Evolutionary conservation across 2,113 vertebrate species (phyloP).

Genomic region (Sinocyclocheilus anophthalmus): DNA sequence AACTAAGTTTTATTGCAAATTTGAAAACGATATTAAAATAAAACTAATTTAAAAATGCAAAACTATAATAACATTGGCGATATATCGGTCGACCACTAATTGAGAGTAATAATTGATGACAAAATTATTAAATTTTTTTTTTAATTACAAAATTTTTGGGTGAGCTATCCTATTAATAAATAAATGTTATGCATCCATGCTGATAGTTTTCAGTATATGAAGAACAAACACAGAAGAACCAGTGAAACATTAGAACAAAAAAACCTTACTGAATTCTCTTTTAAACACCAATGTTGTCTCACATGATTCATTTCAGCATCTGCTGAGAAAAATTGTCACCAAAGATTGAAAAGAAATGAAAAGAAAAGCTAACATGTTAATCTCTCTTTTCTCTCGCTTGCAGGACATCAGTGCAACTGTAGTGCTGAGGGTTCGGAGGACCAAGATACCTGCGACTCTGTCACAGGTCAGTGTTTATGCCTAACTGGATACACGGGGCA

Average conservation of each 20-base stretch:
- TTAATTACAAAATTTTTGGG: too few species aligned
- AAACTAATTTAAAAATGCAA: too few species aligned
- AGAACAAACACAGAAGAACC: not conserved
- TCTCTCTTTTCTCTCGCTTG: not conserved
- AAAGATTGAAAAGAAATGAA: not conserved
- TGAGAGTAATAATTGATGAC: too few species aligned
- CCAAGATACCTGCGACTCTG: constrained; percentile 67
- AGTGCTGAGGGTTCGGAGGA: constrained; percentile 71
- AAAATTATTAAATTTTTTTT: too few species aligned
- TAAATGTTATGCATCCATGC: not conserved
- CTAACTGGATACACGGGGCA: constrained; percentile 68
- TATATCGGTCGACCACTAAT: too few species aligned
- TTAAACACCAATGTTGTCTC: not conserved
- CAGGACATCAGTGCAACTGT: constrained; percentile 72
- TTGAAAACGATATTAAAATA: too few species aligned
- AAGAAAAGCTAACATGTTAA: not conserved
- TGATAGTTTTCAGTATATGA: not conserved
- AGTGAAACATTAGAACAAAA: not conserved
- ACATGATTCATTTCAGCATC: not conserved
- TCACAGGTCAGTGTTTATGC: constrained; percentile 73
- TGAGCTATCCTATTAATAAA: not conserved
- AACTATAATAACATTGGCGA: too few species aligned
- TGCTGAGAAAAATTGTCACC: not conserved
- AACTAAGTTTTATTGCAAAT: too few species aligned
- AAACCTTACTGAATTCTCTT: not conserved